Evolutionary conservation across 2,113 vertebrate species (phyloP).

Genomic region (Myiagra hebetior): DNA sequence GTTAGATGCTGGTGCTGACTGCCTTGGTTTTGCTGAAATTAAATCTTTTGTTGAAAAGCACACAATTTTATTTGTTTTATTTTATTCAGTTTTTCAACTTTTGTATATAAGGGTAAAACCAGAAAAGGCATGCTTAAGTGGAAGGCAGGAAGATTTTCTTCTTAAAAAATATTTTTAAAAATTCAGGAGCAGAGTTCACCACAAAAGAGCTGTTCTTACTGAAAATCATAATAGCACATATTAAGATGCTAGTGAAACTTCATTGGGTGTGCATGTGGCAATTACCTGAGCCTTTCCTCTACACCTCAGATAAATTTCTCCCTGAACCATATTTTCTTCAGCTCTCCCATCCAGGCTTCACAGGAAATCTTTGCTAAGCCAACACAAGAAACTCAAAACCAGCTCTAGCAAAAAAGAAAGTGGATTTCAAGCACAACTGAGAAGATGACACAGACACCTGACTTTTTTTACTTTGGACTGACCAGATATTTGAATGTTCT

Average conservation of each 20-base stretch:
- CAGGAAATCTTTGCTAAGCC: background rate
- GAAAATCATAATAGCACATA: background rate
- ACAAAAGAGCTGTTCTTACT: background rate
- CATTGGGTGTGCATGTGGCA: accelerated
- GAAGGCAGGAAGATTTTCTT: background rate
- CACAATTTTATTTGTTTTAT: background rate
- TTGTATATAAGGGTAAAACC: background rate
- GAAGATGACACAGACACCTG: background rate
- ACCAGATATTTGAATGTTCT: background rate
- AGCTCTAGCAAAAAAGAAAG: background rate
- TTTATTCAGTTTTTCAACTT: background rate
- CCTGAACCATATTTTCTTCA: background rate
- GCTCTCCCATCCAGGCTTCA: background rate
- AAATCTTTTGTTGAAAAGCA: background rate
- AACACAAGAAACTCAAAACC: background rate
- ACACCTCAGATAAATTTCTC: background rate
- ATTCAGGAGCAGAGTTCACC: background rate
- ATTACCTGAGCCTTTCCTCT: background rate
- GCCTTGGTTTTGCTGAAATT: background rate
- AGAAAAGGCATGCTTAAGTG: background rate
- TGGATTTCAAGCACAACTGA: background rate
- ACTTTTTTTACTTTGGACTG: background rate
- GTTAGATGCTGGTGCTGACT: background rate
- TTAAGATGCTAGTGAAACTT: background rate
- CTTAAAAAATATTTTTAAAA: background rate